Percentiles rank a stretch among this genome's conserved stretches.
Conservation (phyloP, 2,888 invertebrate species). For the Nasonia oneida region DNA sequence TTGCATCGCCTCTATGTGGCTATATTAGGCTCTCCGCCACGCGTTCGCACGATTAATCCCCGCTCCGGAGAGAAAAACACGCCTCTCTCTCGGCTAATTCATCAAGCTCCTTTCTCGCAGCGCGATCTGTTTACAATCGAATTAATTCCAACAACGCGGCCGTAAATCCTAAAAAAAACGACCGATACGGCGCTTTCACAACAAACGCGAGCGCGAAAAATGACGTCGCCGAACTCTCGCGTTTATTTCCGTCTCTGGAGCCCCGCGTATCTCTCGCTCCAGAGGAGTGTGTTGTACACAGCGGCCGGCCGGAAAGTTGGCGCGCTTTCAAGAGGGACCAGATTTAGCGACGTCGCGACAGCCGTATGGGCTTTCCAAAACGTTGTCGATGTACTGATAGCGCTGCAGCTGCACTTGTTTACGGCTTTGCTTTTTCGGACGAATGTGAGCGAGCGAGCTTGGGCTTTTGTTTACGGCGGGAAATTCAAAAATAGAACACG, state of each 20-base stretch:
- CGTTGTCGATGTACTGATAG: conserved; percentile 14
- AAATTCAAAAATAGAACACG: neutral
- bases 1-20: neutral
- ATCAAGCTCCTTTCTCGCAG: too few relatives aligned
- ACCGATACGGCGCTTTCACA: too few relatives aligned
- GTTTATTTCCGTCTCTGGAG: conserved; percentile 49
- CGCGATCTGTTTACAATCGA: neutral
- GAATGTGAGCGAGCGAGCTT: too few relatives aligned
- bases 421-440: neutral
- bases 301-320: neutral
- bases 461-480: neutral
- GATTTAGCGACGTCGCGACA: conserved; percentile 1
- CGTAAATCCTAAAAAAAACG: neutral
- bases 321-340: conserved; percentile 5
- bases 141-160: neutral
- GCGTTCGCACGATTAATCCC: neutral
- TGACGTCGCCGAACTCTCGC: neutral
- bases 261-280: conserved; percentile 1
- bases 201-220: conserved; percentile 12
- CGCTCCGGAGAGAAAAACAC: too few relatives aligned
- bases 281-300: neutral
- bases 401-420: neutral
- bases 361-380: neutral
- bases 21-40: neutral
- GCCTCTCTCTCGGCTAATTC: too few relatives aligned